Evolutionary conservation across 2,888 invertebrate genomes (phyloP).

Genomic region (Drosophila falleni): DNA sequence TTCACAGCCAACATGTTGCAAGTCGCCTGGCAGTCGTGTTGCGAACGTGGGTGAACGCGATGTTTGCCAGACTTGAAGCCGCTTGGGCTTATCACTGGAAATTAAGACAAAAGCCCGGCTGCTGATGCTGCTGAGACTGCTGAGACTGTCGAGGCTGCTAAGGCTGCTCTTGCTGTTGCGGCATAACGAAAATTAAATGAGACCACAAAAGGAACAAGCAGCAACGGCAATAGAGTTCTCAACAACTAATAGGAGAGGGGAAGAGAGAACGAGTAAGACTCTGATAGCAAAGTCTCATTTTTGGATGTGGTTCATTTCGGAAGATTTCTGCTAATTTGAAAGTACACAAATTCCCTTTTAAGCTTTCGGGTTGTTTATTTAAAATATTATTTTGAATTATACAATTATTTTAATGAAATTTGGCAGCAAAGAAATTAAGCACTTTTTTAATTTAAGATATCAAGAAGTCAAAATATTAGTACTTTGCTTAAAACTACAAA

Average conservation of each 20-base stretch:
- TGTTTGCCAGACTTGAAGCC: not conserved
- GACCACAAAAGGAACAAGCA: conserved; percentile 48
- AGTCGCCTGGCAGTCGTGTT: not conserved
- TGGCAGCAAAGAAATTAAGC: not conserved
- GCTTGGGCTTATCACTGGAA: conserved; percentile 71
- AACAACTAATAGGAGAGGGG: not conserved
- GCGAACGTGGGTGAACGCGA: conserved; percentile 3
- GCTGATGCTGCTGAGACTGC: conserved; percentile 8
- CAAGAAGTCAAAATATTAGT: not conserved
- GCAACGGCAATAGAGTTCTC: conserved; percentile 7
- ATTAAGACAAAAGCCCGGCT: conserved; percentile 69
- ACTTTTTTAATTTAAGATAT: not conserved
- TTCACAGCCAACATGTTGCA: conserved; percentile 45
- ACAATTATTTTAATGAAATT: conserved; percentile 1
- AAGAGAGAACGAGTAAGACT: not conserved
- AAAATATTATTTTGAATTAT: conserved; percentile 14
- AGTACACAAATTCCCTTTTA: conserved; percentile 26
- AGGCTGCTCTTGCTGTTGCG: conserved; percentile 8
- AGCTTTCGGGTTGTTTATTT: conserved; percentile 1
- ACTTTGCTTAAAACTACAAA: not conserved
- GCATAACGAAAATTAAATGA: conserved; percentile 65
- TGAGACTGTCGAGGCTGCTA: not conserved
- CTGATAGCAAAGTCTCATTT: conserved; percentile 14
- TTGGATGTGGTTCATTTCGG: conserved; percentile 30
- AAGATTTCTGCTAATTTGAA: conserved; percentile 22